These are phyloP conservation scores for Malthinus seriepunctatus DNA, from an alignment of 2,888 invertebrate genomes.

Conservation along the genomic window DNA sequence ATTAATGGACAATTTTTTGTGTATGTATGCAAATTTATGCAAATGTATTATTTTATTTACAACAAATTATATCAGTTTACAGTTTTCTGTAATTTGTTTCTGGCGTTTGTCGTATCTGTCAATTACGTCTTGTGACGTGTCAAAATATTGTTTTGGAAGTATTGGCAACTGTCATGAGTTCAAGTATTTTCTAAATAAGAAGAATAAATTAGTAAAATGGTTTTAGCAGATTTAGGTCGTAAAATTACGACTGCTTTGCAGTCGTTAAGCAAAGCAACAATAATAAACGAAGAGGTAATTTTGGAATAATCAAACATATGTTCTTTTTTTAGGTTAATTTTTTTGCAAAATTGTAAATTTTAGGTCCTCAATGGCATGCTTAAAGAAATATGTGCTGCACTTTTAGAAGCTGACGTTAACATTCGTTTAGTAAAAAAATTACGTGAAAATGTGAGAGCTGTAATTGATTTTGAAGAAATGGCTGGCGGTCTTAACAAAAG, in stretches of 20 bases:
- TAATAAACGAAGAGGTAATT: slow-evolving; percentile 94
- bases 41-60: too few relatives aligned
- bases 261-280: slow-evolving; percentile 95
- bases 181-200: too few relatives aligned
- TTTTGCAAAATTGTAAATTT: slow-evolving; percentile 32
- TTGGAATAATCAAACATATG: slow-evolving; percentile 7
- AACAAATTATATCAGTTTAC: too few relatives aligned
- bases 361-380: slow-evolving; percentile 98
- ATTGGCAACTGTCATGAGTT: too few relatives aligned
- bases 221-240: slow-evolving; percentile 99
- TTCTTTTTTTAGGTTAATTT: not conserved
- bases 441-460: slow-evolving; percentile 94
- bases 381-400: slow-evolving; percentile 96
- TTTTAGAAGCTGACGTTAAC: slow-evolving; percentile 97
- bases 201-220: slow-evolving; percentile 69
- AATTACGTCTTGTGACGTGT: too few relatives aligned
- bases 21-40: too few relatives aligned
- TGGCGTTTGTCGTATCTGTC: too few relatives aligned
- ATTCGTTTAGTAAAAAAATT: slow-evolving; percentile 93
- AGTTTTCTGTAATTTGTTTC: too few relatives aligned
- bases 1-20: not conserved
- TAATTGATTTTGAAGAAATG: slow-evolving; percentile 99
- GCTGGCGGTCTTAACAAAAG: slow-evolving; percentile 97
- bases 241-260: slow-evolving; percentile 98
- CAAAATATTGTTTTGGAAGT: too few relatives aligned